These are phyloP conservation scores for Cnemophilus loriae DNA, from an alignment of 2,113 vertebrate genomes.

Conservation along the genomic window DNA sequence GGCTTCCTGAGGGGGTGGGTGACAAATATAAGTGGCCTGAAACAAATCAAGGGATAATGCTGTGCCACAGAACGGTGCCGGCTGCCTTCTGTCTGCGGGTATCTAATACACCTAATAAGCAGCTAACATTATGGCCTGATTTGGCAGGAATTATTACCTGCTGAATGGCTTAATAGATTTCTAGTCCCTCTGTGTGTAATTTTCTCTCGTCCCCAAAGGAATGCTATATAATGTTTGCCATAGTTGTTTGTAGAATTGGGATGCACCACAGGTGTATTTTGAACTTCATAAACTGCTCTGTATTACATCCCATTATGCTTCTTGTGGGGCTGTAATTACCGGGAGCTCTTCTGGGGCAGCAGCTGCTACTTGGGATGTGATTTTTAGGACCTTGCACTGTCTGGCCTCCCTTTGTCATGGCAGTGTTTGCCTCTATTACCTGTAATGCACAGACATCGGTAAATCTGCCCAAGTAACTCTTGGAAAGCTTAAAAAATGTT, in stretches of 20 bases:
- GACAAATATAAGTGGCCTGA: not conserved
- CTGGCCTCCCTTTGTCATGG: not conserved
- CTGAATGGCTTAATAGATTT: conserved; percentile 34
- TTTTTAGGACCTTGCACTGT: not conserved
- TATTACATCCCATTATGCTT: not conserved
- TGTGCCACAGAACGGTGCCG: not conserved
- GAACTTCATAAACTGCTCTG: not conserved
- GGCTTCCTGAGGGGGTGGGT: not conserved
- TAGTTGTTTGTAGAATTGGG: conserved; percentile 36
- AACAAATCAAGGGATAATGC: not conserved
- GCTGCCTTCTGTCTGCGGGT: not conserved
- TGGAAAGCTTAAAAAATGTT: not conserved
- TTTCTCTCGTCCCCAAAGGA: not conserved
- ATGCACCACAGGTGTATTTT: not conserved
- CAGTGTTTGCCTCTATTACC: not conserved
- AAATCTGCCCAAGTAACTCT: not conserved
- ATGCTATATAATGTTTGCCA: not conserved
- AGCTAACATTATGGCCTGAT: conserved; percentile 10
- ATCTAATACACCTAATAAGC: conserved; percentile 13
- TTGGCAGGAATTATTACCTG: conserved; percentile 25
- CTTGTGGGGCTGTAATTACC: not conserved
- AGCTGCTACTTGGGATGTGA: not conserved
- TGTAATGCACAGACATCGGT: not conserved
- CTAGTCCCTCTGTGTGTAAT: not conserved
- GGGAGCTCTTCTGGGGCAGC: not conserved